Evolutionary conservation across 2,888 invertebrate genomes (phyloP).

Genomic region (Sarcophaga caerulescens): DNA sequence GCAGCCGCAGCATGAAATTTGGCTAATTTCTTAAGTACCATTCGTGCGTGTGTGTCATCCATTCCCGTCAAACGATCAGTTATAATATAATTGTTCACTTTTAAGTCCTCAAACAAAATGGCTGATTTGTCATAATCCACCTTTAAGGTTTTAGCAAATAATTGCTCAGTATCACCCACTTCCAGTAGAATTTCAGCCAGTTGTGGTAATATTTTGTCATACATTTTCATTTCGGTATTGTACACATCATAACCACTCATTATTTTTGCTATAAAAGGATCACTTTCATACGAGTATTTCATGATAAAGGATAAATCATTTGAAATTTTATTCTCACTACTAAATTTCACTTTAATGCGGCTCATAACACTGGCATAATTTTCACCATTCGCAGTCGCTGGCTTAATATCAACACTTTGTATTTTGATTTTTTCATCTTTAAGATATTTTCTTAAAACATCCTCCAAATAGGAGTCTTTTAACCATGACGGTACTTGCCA

Average conservation of each 20-base stretch:
- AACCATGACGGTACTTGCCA: conserved; percentile 72
- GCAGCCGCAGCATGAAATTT: conserved; percentile 82
- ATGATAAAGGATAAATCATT: conserved; percentile 72
- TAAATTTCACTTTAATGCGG: conserved; percentile 70
- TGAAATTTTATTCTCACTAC: conserved; percentile 30
- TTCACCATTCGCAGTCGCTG: conserved; percentile 75
- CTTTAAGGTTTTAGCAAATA: conserved; percentile 74
- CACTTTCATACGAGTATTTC: conserved; percentile 74
- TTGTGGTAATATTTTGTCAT: conserved; percentile 74
- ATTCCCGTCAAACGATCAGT: conserved; percentile 77
- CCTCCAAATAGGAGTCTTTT: conserved; percentile 73
- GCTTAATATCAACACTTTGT: conserved; percentile 67
- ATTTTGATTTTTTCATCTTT: conserved; percentile 71
- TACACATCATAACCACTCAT: conserved; percentile 72
- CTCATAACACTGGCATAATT: conserved; percentile 76
- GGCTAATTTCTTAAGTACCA: conserved; percentile 80
- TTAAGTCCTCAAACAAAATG: conserved; percentile 76
- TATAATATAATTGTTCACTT: conserved; percentile 69
- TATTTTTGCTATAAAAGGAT: conserved; percentile 70
- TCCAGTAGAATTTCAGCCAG: conserved; percentile 70
- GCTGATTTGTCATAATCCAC: conserved; percentile 74
- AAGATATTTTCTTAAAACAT: conserved; percentile 70
- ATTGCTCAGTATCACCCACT: conserved; percentile 70
- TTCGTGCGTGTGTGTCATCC: conserved; percentile 79
- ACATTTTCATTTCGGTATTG: conserved; percentile 76